phyloP scores from a whole-genome alignment of 30 jellyfish, hydroid and myxozoan genomes.

The Nemopilema nomurai region DNA sequence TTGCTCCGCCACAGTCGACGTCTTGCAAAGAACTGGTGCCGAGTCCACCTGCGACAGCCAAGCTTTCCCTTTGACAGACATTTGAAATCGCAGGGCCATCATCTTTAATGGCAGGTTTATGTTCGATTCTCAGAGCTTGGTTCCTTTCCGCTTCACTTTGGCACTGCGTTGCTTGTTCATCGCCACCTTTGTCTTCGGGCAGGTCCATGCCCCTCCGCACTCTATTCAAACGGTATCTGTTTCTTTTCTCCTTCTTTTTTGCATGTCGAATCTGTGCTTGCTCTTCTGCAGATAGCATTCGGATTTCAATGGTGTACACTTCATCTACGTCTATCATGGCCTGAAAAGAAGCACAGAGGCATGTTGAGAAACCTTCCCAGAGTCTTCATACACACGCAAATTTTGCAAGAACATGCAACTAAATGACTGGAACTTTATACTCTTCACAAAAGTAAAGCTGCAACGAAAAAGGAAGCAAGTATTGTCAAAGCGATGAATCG shows the following conservation, averaged over 20 bases:
- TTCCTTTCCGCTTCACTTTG: not conserved
- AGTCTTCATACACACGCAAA: not conserved
- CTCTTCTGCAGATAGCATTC: constrained; percentile 54
- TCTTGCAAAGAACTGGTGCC: not conserved
- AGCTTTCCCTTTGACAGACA: not conserved
- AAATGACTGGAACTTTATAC: too few relatives aligned
- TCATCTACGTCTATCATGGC: constrained; percentile 99
- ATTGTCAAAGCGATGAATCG: too few relatives aligned
- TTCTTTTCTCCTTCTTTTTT: constrained; percentile 26
- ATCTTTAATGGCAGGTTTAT: too few relatives aligned
- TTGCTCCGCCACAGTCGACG: not conserved
- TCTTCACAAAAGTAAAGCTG: too few relatives aligned
- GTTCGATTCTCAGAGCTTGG: not conserved
- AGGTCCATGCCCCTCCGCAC: not conserved
- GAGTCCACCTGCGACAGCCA: not conserved
- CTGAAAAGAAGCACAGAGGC: constrained; percentile 27
- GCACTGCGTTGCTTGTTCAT: not conserved
- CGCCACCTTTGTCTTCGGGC: not conserved
- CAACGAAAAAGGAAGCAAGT: too few relatives aligned
- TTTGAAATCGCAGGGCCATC: not conserved
- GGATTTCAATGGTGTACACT: constrained; percentile 70
- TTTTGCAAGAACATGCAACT: not conserved
- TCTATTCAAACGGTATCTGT: constrained; percentile 23
- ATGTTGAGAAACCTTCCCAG: not conserved
- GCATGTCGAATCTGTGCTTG: constrained; percentile 6